These are phyloP conservation scores for Tubulanus polymorphus DNA, from an alignment of 2,888 invertebrate genomes.

Conservation along the genomic window DNA sequence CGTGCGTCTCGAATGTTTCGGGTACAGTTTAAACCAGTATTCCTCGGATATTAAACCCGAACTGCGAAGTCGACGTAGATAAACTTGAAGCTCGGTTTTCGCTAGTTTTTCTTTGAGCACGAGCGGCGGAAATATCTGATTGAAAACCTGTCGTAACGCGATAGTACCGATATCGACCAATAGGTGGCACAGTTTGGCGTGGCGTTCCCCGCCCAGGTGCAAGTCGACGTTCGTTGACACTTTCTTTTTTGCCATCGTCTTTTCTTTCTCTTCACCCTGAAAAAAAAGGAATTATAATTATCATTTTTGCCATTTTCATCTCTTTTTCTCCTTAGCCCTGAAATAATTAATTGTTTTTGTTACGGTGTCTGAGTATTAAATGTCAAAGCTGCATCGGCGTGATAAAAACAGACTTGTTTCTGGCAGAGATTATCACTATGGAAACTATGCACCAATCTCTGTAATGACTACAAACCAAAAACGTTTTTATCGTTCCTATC, in stretches of 20 bases:
- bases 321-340: too few relatives aligned
- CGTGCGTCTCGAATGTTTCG: conserved; percentile 24
- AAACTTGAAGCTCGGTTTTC: conserved; percentile 29
- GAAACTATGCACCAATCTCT: too few relatives aligned
- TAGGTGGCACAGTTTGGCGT: conserved; percentile 33
- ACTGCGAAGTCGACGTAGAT: conserved; percentile 24
- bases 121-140: conserved; percentile 36
- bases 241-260: background rate
- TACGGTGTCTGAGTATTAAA: too few relatives aligned
- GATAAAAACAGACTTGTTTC: too few relatives aligned
- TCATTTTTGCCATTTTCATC: too few relatives aligned
- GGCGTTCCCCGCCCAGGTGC: background rate
- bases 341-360: too few relatives aligned
- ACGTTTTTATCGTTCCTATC: too few relatives aligned
- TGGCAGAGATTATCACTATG: too few relatives aligned
- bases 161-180: conserved; percentile 35
- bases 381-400: too few relatives aligned
- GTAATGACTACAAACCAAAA: too few relatives aligned
- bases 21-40: conserved; percentile 34
- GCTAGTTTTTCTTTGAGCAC: conserved; percentile 30
- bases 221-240: background rate
- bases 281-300: background rate
- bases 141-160: conserved; percentile 30
- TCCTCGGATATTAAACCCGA: conserved; percentile 24
- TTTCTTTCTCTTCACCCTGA: background rate